Conservation (phyloP, 2,888 invertebrate genomes). For the Mesorhabditis belari region DNA sequence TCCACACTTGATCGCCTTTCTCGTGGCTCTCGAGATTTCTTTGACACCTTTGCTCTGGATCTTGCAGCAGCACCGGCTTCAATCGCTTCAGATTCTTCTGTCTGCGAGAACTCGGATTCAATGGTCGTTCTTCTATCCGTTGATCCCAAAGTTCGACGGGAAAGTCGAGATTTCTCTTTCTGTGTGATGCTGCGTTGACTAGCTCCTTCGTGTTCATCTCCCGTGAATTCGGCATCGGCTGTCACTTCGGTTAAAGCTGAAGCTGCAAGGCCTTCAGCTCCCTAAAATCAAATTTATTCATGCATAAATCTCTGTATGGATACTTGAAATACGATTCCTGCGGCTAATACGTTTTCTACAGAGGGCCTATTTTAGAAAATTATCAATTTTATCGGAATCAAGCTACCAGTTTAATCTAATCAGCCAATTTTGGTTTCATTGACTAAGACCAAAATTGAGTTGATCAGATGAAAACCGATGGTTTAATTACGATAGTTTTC, state of each 20-base stretch:
- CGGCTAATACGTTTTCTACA: too few relatives aligned
- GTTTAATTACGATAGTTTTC: too few relatives aligned
- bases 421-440: too few relatives aligned
- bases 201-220: not conserved
- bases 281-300: too few relatives aligned
- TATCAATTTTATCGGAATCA: too few relatives aligned
- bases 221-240: not conserved
- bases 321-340: too few relatives aligned
- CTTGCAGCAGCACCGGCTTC: conserved; percentile 4
- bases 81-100: conserved; percentile 1
- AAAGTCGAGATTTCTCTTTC: not conserved
- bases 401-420: too few relatives aligned
- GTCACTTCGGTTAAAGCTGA: not conserved
- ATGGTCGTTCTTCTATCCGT: not conserved
- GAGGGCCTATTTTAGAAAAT: too few relatives aligned
- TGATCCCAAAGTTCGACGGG: not conserved
- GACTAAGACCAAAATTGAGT: too few relatives aligned
- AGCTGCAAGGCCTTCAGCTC: not conserved
- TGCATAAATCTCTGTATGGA: too few relatives aligned
- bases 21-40: not conserved
- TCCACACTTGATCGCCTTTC: not conserved
- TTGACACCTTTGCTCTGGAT: not conserved
- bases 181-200: not conserved
- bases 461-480: too few relatives aligned
- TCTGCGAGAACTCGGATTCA: not conserved